Base-by-base conservation (phyloP, 2,113 vertebrate genomes). In the Erinaceus europaeus region DNA sequence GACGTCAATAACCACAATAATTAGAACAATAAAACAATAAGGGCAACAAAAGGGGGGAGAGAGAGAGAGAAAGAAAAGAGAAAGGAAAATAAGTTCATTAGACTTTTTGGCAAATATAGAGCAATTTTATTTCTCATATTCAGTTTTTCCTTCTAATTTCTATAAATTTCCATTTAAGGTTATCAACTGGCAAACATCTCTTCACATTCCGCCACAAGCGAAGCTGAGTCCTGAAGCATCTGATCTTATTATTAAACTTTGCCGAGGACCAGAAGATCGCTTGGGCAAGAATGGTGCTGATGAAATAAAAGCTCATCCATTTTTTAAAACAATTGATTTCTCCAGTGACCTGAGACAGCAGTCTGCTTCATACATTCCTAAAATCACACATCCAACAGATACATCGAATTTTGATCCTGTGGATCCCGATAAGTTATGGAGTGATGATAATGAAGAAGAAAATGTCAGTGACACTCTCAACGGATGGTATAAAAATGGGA, bases 321-420 rank as follows among this genome's bases (percentile, higher is more conserved):
- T 99, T 96, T 99, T 99, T 96, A 98, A 96, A 92, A 96, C 96
- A 77, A 97, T 99, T 77, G 98, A 99, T 96, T 99, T 99, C 96
- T 99, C 98, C 90, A 98, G 97, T 4, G 98, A 99, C 95, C 97
- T 98, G 9, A 98, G 98, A 65, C 98, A 99, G 44, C 99, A 99
- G 62, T 96, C 96, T 82, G 99, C 98, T 53, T 98, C 98, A 27
- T 99, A 99, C 94, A 97, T 99, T 93, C 99, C 99, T 94, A 99
- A 98, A 96, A 99, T 99, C 77, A 97, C 98, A 9, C 99, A 99
- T 95, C 98, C 98, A 82, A 99, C 98, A 0, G 99, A 99, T 96
- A 99, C 99, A 0, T 99, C 99, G 53, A 99, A 99, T 97, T 99
- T 99, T 9, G 99, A 99, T 96, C 98, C 99, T 0, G 99, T 99